Conservation (phyloP, 2,888 invertebrate species). For the Temnothorax unifasciatus region DNA sequence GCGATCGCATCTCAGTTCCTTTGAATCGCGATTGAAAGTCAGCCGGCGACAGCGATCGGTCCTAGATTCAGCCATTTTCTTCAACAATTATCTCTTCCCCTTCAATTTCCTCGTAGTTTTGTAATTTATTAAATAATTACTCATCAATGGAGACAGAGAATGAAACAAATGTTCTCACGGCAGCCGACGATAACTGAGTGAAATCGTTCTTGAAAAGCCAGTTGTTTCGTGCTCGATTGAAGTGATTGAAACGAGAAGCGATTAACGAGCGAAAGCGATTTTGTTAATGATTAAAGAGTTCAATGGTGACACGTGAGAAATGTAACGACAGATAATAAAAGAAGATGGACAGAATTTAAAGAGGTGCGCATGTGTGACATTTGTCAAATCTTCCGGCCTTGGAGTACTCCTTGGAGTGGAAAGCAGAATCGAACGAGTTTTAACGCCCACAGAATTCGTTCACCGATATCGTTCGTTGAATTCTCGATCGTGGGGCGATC, state of each 20-base stretch:
- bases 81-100: neutral
- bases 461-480: constrained; percentile 6
- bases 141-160: neutral
- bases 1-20: neutral
- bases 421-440: constrained; percentile 46
- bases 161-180: neutral
- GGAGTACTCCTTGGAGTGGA: neutral
- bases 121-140: neutral
- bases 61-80: neutral
- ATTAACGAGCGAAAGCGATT: neutral
- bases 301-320: neutral
- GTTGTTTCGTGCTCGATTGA: neutral
- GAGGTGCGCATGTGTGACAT: neutral
- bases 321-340: neutral
- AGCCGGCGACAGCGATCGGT: neutral
- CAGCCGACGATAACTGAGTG: neutral
- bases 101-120: neutral
- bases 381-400: neutral
- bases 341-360: neutral
- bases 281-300: neutral
- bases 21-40: neutral
- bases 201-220: neutral
- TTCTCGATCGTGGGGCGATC: neutral
- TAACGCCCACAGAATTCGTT: constrained; percentile 24
- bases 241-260: constrained; percentile 3